Evolutionary conservation across 2,113 vertebrate genomes (phyloP), one percentile per base, ranked within the genome.

Genomic region (Oryzias melastigma): DNA sequence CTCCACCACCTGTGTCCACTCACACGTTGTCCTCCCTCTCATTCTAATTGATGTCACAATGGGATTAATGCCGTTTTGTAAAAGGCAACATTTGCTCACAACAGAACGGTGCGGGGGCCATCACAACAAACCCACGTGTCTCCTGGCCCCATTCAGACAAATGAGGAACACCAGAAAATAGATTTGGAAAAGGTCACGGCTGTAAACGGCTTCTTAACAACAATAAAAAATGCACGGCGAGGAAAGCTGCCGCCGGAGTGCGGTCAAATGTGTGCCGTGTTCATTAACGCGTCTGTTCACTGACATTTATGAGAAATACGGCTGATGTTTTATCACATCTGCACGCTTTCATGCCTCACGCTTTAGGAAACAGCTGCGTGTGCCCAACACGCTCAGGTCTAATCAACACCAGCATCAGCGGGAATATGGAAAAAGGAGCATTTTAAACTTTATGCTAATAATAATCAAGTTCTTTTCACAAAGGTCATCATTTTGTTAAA

Each of bases 121-220:
- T 84, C 72, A 78, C 77, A 80, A 81, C 67, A 78, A 70, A 71
- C 62, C 45, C 13, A 51, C 19, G 68, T 70, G 51, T 18, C 20
- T 44, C 53, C 66, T 62, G 58, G 61, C 24, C 59, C 63, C 70
- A 57, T 73, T 53, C 51, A 51, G 58, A 25, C 42, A 56, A 46
- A 61, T 66, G 17, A 48, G 52, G 76, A 72, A 63, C 35, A 14
- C 65, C 25, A 49, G 15, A 5, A 78, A 82, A 83, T 45, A 77
- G 71, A 78, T 78, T 71, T 75, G 74, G 76, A 66, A 88, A 89
- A 89, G 88, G 87, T 90, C 82, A 88, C 16, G 18, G 68, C 62
- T 72, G 86, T 76, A 85, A 80, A 88, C 78, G 68, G 71, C 74
- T 72, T 80, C 55, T 75, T 58, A 60, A 70, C 46, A 71, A 71